These are phyloP conservation scores for Porites australiensis DNA, from an alignment of 64 coral and sea anemone genomes.

Conservation along the genomic window DNA sequence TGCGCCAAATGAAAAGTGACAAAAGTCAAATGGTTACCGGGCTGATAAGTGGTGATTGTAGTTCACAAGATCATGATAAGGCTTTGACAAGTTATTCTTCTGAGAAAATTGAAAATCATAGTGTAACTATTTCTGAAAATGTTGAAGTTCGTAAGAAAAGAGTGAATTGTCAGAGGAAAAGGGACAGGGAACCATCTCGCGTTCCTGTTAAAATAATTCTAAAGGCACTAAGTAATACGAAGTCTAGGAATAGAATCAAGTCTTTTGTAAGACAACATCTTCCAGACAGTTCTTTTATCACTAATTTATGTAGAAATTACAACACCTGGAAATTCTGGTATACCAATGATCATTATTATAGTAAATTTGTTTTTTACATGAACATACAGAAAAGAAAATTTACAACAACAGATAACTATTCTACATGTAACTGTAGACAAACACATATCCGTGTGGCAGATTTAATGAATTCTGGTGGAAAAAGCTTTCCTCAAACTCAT, in stretches of 20 bases:
- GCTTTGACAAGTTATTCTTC: too few species aligned
- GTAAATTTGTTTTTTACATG: constrained; percentile 36
- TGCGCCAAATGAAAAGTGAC: too few species aligned
- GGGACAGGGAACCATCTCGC: too few species aligned
- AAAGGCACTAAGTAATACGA: constrained; percentile 22
- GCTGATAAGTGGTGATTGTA: too few species aligned
- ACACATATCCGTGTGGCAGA: not conserved
- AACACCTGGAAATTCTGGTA: constrained; percentile 38
- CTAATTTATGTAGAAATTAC: constrained; percentile 50
- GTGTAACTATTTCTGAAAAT: too few species aligned
- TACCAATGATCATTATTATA: constrained; percentile 32
- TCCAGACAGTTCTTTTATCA: constrained; percentile 41
- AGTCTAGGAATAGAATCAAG: constrained; percentile 20
- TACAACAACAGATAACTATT: not conserved
- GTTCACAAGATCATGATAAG: too few species aligned
- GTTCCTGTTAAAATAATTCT: constrained; percentile 60
- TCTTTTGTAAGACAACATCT: constrained; percentile 19
- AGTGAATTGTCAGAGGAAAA: constrained; percentile 27
- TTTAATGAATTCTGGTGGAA: not conserved
- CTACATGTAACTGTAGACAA: too few species aligned
- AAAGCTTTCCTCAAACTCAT: not conserved
- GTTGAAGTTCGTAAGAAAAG: constrained; percentile 49
- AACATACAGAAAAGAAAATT: constrained; percentile 35
- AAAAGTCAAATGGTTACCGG: too few species aligned
- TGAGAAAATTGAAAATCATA: too few species aligned